Percentiles rank a stretch among this genome's conserved stretches.
These are phyloP conservation scores for Anthoptus insignis DNA, from an alignment of 2,888 invertebrate genomes.

Conservation along the genomic window DNA sequence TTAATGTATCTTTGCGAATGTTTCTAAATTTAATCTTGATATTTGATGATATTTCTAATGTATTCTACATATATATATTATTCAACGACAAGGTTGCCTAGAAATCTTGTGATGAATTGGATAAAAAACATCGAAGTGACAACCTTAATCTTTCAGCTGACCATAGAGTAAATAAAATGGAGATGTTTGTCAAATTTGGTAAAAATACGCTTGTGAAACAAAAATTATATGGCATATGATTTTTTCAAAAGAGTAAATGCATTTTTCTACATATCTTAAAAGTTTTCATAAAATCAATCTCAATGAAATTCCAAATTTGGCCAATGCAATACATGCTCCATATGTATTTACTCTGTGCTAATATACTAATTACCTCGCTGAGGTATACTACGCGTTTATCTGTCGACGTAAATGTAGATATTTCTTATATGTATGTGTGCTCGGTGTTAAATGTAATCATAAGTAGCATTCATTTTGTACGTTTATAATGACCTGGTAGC, in stretches of 20 bases:
- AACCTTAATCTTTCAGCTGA: background rate
- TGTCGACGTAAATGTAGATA: background rate
- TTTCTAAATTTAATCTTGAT: slow-evolving; percentile 1
- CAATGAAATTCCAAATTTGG: too few species aligned
- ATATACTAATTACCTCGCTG: background rate
- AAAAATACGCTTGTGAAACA: too few species aligned
- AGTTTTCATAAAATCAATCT: too few species aligned
- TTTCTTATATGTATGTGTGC: slow-evolving; percentile 2
- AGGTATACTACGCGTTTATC: background rate
- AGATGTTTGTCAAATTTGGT: too few species aligned
- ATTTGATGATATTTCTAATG: background rate
- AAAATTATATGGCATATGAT: too few species aligned
- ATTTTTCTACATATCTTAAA: too few species aligned
- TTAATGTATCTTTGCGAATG: background rate
- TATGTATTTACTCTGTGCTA: background rate
- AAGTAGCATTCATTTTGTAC: slow-evolving; percentile 25
- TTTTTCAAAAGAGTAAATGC: too few species aligned
- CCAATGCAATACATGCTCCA: background rate
- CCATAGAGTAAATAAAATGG: background rate
- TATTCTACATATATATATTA: background rate
- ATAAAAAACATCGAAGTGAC: background rate
- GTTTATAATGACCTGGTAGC: slow-evolving; percentile 17
- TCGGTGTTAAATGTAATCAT: slow-evolving; percentile 10
- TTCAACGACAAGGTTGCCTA: background rate
- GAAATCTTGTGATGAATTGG: background rate